Base-by-base conservation (phyloP, 2,797 vertebrate genomes). In the Coregonus suidteri region DNA sequence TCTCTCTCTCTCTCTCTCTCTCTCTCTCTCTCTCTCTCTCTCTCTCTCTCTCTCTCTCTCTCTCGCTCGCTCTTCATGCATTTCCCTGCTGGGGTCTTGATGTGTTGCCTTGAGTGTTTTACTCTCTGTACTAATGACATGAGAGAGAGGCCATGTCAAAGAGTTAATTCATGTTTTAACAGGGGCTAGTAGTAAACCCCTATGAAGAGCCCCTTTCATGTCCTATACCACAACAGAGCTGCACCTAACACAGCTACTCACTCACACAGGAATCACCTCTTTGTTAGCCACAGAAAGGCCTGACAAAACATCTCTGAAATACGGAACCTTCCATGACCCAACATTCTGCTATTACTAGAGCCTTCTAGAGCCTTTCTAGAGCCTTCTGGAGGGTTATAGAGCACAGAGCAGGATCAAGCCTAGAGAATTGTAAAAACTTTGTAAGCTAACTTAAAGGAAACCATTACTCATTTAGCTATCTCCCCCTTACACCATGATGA, bases 221-320 rank as follows among this genome's bases (percentile, higher is more conserved):
- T 91, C 31, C 16, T 71, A 79, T 85, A 71, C 83, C 76, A 81
- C 84, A 7, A 11, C 77, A 75, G 85, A 74, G 87, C 86, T 89
- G 88, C 83, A 86, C 84, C 87, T 83, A 85, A 83, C 88, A 86
- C 87, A 85, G 79, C 80, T 81, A 84, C 84, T 88, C 85, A 87
- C 81, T 91, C 90, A 81, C 77, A 75, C 82, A 88, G 85, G 90
- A 90, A 93, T 91, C 91, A 91, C 86, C 85, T 84, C 84, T 91
- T 92, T 91, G 88, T 91, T 90, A 65, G 56, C 81, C 81, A 86
- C 82, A 89, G 82, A 85, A 88, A 86, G 78, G 85, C 85, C 78
- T n/a, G 78, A 80, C 86, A 87, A 86, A 88, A 76, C 83, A 77
- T 74, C 47, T 68, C 77, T 82, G 79, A 88, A 88, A 65, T 35